Evolutionary conservation across 2,113 vertebrate species (phyloP).

Genomic region (Platysternon megacephalum): DNA sequence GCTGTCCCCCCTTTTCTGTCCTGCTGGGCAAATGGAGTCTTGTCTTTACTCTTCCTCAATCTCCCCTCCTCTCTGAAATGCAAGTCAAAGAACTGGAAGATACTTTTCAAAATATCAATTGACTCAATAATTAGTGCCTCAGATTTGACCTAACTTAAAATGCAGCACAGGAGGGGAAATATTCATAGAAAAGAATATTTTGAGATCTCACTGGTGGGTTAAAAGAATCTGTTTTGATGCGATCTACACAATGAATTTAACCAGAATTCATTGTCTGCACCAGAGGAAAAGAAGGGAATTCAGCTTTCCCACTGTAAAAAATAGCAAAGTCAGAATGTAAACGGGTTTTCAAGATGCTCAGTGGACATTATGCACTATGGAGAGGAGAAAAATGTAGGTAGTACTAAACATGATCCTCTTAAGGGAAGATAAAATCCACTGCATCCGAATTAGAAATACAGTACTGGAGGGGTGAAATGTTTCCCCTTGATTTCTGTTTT

Average conservation of each 20-base stretch:
- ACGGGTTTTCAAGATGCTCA: not conserved
- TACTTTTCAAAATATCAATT: not conserved
- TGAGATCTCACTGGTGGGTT: not conserved
- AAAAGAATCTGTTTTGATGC: not conserved
- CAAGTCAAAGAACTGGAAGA: not conserved
- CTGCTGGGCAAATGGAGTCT: not conserved
- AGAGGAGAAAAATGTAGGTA: not conserved
- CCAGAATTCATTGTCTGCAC: not conserved
- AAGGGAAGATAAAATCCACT: not conserved
- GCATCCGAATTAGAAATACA: not conserved
- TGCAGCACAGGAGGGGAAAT: not conserved
- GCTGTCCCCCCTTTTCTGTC: not conserved
- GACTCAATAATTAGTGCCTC: not conserved
- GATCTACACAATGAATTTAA: not conserved
- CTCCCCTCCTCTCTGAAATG: not conserved
- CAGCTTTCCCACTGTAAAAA: not conserved
- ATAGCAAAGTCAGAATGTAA: not conserved
- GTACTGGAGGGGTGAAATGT: slow-evolving; percentile 16
- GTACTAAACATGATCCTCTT: fast-evolving
- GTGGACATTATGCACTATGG: not conserved
- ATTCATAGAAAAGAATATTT: not conserved
- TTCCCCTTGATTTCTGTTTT: slow-evolving; percentile 5
- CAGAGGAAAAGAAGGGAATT: not conserved
- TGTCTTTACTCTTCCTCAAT: not conserved
- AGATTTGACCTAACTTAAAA: not conserved